phyloP scores from a whole-genome alignment of 2,113 vertebrate species.

The Prionailurus viverrinus region DNA sequence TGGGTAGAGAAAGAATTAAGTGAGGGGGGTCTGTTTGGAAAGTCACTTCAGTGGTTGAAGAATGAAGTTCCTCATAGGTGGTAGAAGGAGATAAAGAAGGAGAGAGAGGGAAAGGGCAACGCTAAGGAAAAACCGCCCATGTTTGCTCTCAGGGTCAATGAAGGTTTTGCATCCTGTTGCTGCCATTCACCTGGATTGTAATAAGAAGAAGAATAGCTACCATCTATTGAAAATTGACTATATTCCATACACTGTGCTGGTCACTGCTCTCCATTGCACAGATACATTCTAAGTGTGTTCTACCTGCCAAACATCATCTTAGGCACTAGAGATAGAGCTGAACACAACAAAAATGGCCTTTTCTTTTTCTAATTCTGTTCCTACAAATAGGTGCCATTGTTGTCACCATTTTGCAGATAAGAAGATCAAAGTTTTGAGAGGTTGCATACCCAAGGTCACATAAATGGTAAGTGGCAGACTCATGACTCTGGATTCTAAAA shows the following conservation, averaged over 20 bases:
- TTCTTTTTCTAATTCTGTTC: background rate
- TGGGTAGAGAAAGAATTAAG: background rate
- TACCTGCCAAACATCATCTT: background rate
- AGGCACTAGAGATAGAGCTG: background rate
- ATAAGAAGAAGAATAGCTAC: background rate
- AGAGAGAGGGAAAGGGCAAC: background rate
- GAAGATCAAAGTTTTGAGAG: conserved; percentile 1
- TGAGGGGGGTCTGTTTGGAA: background rate
- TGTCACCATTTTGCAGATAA: background rate
- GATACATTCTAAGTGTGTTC: background rate
- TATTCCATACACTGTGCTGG: background rate
- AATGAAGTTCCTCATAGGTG: background rate
- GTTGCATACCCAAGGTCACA: background rate
- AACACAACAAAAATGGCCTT: background rate
- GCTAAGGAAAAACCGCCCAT: background rate
- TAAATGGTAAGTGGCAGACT: background rate
- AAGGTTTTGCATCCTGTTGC: background rate
- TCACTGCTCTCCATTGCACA: background rate
- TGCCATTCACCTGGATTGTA: background rate
- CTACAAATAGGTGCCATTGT: background rate
- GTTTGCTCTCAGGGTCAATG: background rate
- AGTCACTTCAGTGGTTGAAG: background rate
- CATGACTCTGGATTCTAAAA: background rate
- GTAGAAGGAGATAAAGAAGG: background rate
- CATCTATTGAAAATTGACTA: background rate